Base-by-base conservation (phyloP, 2,888 invertebrate species). In the Agonopterix subpropinquella region DNA sequence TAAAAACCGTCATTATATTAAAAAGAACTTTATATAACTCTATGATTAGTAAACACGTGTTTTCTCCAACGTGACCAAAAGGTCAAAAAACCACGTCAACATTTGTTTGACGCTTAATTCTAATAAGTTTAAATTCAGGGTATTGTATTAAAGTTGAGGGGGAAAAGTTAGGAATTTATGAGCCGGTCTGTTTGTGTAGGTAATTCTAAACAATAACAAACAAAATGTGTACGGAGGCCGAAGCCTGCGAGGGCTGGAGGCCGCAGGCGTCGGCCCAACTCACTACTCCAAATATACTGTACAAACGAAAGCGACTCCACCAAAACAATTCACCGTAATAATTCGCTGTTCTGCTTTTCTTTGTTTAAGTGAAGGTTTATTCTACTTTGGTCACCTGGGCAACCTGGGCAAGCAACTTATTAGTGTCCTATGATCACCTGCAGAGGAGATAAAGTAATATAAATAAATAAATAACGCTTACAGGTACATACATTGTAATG, bases 201-300 rank as follows among this genome's bases (percentile, higher is more conserved):
- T 80, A 78, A 79, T 77, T 75, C 76, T 74, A 74, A 79, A 77
- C 77, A 80, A 80, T 79, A 80, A 78, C 78, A 79, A 76, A 77
- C 77, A 75, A 72, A 78, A 69, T 74, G 68, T 73, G 58, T 68
- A 66, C 61, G 54, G 53, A 57, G 11, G 28, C 39, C n/a, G 11
- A 39, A 39, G 39, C 39, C 39, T 42, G 60, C 55, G 55, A 53
- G 61, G 58, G 53, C 57, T 52, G 48, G n/a, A 47, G 36, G 56
- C 70, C 63, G 57, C 60, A 53, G 66, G 71, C 63, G 47, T 47
- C 28, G 52, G 50, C 58, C 54, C 56, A 59, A 45, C 55, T 57
- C 55, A 58, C 58, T 69, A 68, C 62, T 61, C 53, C 62, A 68
- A 73, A 72, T 67, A 71, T 56, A 50, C 52, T 56, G 55, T 54